Evolutionary conservation across 2,888 invertebrate species (phyloP), one percentile per base, ranked within the genome.

Genomic region (Periphyllus acericola): DNA sequence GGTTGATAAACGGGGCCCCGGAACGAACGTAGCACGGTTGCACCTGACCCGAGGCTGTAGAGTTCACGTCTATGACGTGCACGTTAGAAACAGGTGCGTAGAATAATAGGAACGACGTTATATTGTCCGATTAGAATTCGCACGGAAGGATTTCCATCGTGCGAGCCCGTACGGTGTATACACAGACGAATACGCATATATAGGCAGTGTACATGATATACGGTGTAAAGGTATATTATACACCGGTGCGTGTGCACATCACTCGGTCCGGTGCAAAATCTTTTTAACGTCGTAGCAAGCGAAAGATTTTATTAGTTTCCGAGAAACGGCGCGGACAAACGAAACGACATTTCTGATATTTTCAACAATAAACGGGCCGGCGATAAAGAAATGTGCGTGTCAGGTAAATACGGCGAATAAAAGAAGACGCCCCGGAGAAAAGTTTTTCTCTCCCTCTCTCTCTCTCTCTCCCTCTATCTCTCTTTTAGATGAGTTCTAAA

Each of bases 261-360:
- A 36, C 80, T 66, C n/a, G 80, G 80, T 36, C 29, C 40, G 81
- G 68, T 46, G 68, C 68, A 36, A 29, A 71, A 71, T 81, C 68
- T 71, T 81, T 81, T 68, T 68, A 66, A 68, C 81, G 81, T 71
- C n/a, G n/a, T 21, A 25, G 71, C 82, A 46, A 71, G 71, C 71
- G 32, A 72, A 36, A 34, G 83, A 72, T 83, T 83, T 83, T 55
- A 72, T 83, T 83, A 83, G 82, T 74, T 83, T 83, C 83, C 34
- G 83, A 72, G 72, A 83, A 83, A 55, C 11, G 68, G 34, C 46
- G 55, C 36, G 74, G 72, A 83, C 83, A 36, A 11, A 83, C 74
- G 55, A 36, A 74, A 74, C 74, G 72, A 74, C 74, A 55, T 83
- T 55, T 55, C 71, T 83, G 52, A 55, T 72, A 60, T 74, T 55